Percentiles rank a stretch among this genome's conserved stretches.
Evolutionary conservation across 2,888 invertebrate species (phyloP).

Genomic region (Alviniconcha strummeri): DNA sequence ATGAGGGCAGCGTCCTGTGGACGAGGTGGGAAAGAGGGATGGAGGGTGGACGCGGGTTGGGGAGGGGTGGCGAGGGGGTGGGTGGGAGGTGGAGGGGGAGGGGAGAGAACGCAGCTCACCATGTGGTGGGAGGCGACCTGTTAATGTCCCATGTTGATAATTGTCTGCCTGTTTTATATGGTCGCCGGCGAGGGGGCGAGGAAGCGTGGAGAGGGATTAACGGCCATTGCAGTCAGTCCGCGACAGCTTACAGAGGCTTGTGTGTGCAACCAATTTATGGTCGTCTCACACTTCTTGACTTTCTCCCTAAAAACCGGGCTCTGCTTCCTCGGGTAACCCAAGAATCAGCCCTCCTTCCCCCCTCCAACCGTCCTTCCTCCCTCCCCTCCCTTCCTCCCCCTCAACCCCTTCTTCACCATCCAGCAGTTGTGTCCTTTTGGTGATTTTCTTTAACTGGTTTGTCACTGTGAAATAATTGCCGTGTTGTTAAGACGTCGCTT

Average conservation of each 20-base stretch:
- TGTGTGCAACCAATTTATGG: not conserved
- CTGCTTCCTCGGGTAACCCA: constrained; percentile 5
- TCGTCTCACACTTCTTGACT: constrained; percentile 20
- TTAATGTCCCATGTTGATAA: constrained; percentile 20
- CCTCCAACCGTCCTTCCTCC: not conserved
- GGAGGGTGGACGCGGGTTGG: not conserved
- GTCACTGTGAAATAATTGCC: not conserved
- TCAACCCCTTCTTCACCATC: not conserved
- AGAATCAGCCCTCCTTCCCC: not conserved
- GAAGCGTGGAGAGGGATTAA: constrained; percentile 13
- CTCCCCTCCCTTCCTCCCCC: not conserved
- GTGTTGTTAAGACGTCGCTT: no score
- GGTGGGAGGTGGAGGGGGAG: not conserved
- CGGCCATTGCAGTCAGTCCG: not conserved
- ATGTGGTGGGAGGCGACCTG: not conserved
- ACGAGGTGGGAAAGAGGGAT: not conserved
- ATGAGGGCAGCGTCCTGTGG: not conserved
- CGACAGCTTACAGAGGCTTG: not conserved
- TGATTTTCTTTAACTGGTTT: not conserved
- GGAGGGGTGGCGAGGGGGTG: no score
- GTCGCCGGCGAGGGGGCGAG: constrained; percentile 7
- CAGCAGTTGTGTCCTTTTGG: not conserved
- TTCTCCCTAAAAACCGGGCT: not conserved
- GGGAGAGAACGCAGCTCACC: not conserved
- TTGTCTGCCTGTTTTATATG: constrained; percentile 22